Evolutionary conservation across 1,140 invertebrate species (phyloP).

Genomic region (Thaumetopoea pityocampa): DNA sequence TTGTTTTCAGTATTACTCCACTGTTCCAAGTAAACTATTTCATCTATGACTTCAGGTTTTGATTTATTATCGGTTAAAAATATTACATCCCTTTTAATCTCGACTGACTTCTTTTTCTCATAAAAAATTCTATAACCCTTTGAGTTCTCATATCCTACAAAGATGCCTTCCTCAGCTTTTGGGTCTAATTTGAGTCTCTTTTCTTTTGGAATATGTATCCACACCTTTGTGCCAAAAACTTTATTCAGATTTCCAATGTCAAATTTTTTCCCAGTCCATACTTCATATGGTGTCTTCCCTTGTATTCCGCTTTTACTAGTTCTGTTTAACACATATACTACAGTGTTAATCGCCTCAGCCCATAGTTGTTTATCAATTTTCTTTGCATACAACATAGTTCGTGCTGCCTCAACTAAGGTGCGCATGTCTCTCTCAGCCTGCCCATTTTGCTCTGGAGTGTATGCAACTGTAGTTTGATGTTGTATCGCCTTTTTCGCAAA

Average conservation of each 20-base stretch:
- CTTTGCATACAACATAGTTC: neutral
- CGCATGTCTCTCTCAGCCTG: constrained; percentile 1
- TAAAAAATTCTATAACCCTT: neutral
- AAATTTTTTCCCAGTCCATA: neutral
- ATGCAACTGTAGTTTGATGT: neutral
- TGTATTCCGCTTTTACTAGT: neutral
- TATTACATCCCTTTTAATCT: neutral
- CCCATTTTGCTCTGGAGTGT: constrained; percentile 1
- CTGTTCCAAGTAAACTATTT: too few relatives aligned
- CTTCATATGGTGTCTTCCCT: neutral
- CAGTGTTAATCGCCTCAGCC: constrained; percentile 1
- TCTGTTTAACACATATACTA: neutral
- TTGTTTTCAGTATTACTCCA: too few relatives aligned
- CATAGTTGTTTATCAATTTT: neutral
- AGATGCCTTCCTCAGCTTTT: neutral
- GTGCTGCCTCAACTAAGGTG: neutral
- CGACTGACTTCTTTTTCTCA: neutral
- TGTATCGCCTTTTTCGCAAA: neutral
- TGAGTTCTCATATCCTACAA: neutral
- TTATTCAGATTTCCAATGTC: neutral
- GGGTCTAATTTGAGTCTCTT: neutral
- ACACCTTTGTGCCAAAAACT: neutral
- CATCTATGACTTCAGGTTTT: too few relatives aligned
- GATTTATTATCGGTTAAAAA: too few relatives aligned
- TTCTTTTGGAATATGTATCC: neutral